Base-by-base conservation (phyloP, 2,888 invertebrate genomes). In the Scaptomyza polygonia region DNA sequence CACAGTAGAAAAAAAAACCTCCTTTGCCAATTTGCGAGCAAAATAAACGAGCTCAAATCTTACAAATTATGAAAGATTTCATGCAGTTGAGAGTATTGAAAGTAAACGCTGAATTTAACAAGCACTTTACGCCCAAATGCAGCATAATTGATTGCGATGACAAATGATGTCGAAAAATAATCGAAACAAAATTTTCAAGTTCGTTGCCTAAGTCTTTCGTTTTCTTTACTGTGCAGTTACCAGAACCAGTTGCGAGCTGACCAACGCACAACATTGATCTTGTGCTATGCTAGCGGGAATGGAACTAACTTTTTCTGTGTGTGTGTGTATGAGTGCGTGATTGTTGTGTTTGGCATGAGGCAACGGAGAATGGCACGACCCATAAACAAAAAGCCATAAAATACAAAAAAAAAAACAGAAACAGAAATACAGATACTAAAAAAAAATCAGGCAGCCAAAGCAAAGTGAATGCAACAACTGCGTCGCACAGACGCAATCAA, bases 401-500 rank as follows among this genome's bases (percentile, higher is more conserved):
- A 25, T 5, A 25, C 5, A 25, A 25, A 75, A 27, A 27, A 5
- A 21, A 44, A 36, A 49, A 54, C 18, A 57, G 30, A 48, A 56
- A 63, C 36, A 42, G 30, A 63, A 42, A 56, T 11, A 42, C 44
- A 30, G 16, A 39, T 16, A 39, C 39, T 9, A 39, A 16, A 39
- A 14, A 16, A 39, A 14, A 16, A 39, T 9, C 39, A 59, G 40
- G 42, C 42, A 42, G 53, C 45, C 18, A 57, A 63, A 58, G 52
- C 72, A 78, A 86, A 88, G 87, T 85, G 82, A 86, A 86, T 81
- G 87, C 85, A 86, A 64, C 85, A 67, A 71, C 71, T 72, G 66
- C 61, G 76, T 62, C 67, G 67, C 69, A 51, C 62, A 86, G 69
- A 72, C 84, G 84, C 86, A 88, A 86, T 88, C 83, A 83, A 83